Base-by-base conservation (phyloP, 2,113 vertebrate genomes). In the Malurus cyaneus region DNA sequence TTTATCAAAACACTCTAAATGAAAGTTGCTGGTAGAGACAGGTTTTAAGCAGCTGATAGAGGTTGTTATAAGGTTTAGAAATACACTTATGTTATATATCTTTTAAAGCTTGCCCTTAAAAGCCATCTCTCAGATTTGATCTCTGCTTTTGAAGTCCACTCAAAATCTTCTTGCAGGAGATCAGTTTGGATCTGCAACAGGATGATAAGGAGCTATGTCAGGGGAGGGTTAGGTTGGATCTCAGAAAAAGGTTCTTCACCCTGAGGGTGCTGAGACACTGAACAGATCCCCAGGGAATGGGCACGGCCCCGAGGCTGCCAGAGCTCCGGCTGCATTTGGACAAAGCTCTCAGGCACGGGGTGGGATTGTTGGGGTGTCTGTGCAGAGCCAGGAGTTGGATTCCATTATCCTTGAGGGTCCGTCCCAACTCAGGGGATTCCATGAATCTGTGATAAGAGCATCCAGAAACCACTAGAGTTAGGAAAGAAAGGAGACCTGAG, bases 1-100 rank as follows among this genome's bases (percentile, higher is more conserved):
- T 92, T 92, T 86, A 91, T 91, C 65, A 76, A 87, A 92, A 84
- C 53, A 50, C 60, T 77, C 54, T 14, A 32, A 76, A 54, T 56
- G 31, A 16, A 70, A 88, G 77, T 60, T 44, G 28, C 53, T 83
- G 69, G 52, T 57, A 79, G 64, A 73, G 72, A 25, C 60, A 89
- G 67, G 12, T 44, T 86, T 79, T 60, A 81, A 64, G 59, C 49
- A 24, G 56, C 72, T 87, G 49, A 78, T 10, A n/a, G 49, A 60
- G 73, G 36, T 42, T 67, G 17, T 47, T 81, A 11, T 5, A 12
- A 56, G 79, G 36, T 84, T 86, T 79, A 80, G 57, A 89, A 67
- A 76, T 44, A 7, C 14, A 2, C 2, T 3, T 42, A 2, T 49
- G 85, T 73, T 60, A 4, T 39, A 4, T 31, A 9, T 13, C 5